Base-by-base conservation (phyloP, 2,888 invertebrate genomes). In the Phyllotreta striolata region DNA sequence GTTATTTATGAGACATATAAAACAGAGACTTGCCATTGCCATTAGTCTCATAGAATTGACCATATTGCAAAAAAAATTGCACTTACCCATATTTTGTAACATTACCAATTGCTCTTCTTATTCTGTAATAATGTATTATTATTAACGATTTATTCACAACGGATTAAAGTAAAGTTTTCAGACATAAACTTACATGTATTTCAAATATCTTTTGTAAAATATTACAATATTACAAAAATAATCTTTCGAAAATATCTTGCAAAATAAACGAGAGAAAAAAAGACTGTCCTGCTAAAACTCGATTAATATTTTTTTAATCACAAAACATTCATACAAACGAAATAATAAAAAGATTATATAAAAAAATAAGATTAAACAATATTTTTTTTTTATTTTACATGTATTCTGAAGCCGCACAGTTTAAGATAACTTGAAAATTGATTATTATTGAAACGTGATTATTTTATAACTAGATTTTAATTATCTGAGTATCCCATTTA, bases 361-460 rank as follows among this genome's bases (percentile, higher is more conserved):
- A 63, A 66, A 66, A 69, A 66, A 67, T 69, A 69, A 64, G 57
- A 64, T 59, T 34, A 58, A 60, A 60, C 66, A 69, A 69, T 69
- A 69, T 4, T 24, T 49, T 66, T 69, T n/a, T 69, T 66, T 65
- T 49, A 67, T 46, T 63, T 67, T 55, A 66, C 54, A 49, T 49
- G 61, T 64, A 62, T 66, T 24, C 24, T 24, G 24, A 24, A 24
- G 24, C 66, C 60, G 62, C 49, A 64, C 51, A 55, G 52, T 62
- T 66, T 59, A 68, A 68, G 66, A 52, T 38, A 37, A 37, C 6
- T 38, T 10, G 38, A 10, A 52, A 37, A n/a, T 52, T 37, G 7
- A 54, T 39, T 9, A 40, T 35, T 52, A 9, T n/a, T n/a, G 13
- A 54, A 40, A 54, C 38, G 38, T 37, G 35, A 37, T 52, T 52